Conservation (phyloP, 1,140 invertebrate species). For the Homalodisca vitripennis region DNA sequence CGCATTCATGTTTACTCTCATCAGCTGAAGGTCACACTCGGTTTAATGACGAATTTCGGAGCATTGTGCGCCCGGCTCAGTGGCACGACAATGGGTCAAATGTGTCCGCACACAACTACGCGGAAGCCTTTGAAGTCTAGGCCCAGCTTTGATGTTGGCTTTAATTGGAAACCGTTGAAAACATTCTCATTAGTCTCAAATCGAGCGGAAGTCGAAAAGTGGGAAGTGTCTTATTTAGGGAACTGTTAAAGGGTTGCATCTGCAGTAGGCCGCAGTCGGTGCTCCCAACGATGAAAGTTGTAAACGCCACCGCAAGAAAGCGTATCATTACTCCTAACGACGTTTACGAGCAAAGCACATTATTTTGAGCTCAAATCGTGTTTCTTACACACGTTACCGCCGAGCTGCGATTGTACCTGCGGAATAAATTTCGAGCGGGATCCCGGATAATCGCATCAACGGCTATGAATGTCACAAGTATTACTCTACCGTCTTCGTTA, state of each 20-base stretch:
- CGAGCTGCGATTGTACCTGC: too few relatives aligned
- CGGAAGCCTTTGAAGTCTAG: constrained; percentile 5
- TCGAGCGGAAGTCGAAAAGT: not conserved
- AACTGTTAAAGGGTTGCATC: constrained; percentile 9
- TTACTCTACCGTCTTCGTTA: not conserved
- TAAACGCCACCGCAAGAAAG: not conserved
- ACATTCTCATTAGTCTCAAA: not conserved
- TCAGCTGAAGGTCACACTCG: too few relatives aligned
- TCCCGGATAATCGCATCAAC: too few relatives aligned
- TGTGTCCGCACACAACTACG: too few relatives aligned
- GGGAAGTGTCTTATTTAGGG: constrained; percentile 1
- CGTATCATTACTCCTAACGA: constrained; percentile 1
- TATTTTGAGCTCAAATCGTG: not conserved
- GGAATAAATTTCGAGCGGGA: too few relatives aligned
- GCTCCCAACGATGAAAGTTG: too few relatives aligned
- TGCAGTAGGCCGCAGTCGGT: too few relatives aligned
- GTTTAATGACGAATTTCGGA: too few relatives aligned
- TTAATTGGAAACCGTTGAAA: constrained; percentile 2
- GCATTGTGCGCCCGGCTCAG: too few relatives aligned
- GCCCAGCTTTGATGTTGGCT: not conserved
- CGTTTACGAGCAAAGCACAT: not conserved
- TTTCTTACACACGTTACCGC: too few relatives aligned
- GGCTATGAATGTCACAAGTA: not conserved
- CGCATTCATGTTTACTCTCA: too few relatives aligned
- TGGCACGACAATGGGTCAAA: too few relatives aligned